Evolutionary conservation across 1,140 invertebrate genomes (phyloP), one percentile per base, ranked within the genome.

Genomic region (Lepidurus arcticus): DNA sequence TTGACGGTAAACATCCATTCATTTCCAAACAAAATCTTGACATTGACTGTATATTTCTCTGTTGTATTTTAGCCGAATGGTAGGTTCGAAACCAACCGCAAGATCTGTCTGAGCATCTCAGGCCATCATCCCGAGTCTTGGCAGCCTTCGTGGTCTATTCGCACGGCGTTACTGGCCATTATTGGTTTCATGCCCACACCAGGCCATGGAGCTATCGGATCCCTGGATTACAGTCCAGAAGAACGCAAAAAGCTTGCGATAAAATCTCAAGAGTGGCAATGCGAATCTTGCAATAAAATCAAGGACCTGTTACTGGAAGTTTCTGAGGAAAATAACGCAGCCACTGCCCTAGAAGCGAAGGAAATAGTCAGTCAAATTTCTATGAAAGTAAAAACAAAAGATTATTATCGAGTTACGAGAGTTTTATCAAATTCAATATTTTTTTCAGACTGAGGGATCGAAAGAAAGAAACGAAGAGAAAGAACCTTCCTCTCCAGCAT

Each of bases 91-190:
- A 89, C 90, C 2, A 94, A 95, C 82, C 96, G 95, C 85, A 98
- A 98, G 86, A 97, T 98, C 83, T 98, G 96, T 85, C 86, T 98
- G 73, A 97, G 94, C 81, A 98, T 98, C 82, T 98, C 95, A 81
- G 95, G 94, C n/a, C 91, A 97, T 87, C 96, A 98, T 86, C 96
- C 96, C 16, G 96, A 98, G 86, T 96, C 94, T 16, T 98, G 96
- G 96, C 93, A 96, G 82, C 96, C 96, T 73, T 96, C 94, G 16
- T 98, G 96, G 96, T 97, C 95, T 73, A 96, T 98, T 80, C 88
- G 96, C 78, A 98, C 96, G 74, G 96, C 96, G 44, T 85, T 98
- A 44, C 85, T 98, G 74, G 96, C 96, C 26, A 87, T 98, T 26
- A 97, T 98, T 81, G 93, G 93, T 10, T 98, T 98, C 84, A 96